Conservation (phyloP, 1,140 invertebrate genomes). For the Drosophila parabipectinata region DNA sequence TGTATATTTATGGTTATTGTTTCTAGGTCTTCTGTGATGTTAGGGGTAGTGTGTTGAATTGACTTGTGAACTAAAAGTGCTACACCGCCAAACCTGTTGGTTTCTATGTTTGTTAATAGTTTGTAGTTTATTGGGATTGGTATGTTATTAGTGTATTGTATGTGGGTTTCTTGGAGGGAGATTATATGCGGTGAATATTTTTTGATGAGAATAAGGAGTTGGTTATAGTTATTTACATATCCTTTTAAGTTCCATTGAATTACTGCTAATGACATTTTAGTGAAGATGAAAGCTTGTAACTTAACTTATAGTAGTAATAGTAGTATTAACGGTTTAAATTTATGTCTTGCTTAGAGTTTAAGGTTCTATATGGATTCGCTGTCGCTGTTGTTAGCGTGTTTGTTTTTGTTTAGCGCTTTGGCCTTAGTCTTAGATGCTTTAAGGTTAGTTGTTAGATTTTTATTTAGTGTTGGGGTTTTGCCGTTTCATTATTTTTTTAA, state of each 20-base stretch:
- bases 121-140: no score
- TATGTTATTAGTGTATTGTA: neutral
- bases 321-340: neutral
- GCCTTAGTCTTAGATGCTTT: no score
- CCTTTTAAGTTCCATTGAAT: no score
- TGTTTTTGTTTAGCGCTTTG: no score
- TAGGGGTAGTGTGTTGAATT: constrained; percentile 6
- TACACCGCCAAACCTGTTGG: no score
- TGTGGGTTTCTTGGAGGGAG: constrained; percentile 9
- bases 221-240: constrained; percentile 5
- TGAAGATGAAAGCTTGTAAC: no score
- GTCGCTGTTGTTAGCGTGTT: neutral
- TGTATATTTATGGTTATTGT: constrained; percentile 5
- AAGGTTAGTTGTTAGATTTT: no score
- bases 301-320: no score
- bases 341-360: neutral
- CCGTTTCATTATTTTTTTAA: constrained; percentile 10
- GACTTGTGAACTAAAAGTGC: constrained; percentile 9
- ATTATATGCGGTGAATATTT: constrained; percentile 1
- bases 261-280: no score
- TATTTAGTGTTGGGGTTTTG: no score
- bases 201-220: constrained; percentile 3
- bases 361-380: neutral
- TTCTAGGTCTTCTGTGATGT: constrained; percentile 8
- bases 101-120: no score